Conservation (phyloP, 2,888 invertebrate genomes). For the Salpingus planirostris region DNA sequence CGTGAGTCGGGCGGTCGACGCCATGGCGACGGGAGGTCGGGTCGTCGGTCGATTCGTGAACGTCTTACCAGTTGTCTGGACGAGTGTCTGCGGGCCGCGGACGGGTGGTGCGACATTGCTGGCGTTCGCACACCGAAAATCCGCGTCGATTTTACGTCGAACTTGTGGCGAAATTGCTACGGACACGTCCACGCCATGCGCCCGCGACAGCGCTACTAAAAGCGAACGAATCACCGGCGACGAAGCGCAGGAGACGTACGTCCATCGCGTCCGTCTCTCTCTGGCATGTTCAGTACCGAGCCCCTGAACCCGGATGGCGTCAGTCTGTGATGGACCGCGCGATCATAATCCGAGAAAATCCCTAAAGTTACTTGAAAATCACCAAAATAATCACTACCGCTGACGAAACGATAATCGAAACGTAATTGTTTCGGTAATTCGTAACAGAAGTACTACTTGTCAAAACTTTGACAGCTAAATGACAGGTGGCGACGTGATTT, state of each 20-base stretch:
- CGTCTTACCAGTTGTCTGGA: slow-evolving; percentile 53
- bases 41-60: slow-evolving; percentile 19
- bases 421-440: too few relatives aligned
- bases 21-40: slow-evolving; percentile 46
- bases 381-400: too few relatives aligned
- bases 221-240: slow-evolving; percentile 17
- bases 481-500: too few relatives aligned
- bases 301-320: too few relatives aligned
- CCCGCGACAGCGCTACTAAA: slow-evolving; percentile 38
- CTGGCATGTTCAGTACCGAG: too few relatives aligned
- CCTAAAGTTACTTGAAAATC: not conserved
- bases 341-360: not conserved
- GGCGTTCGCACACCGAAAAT: slow-evolving; percentile 15
- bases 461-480: too few relatives aligned
- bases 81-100: slow-evolving; percentile 50
- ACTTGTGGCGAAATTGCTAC: slow-evolving; percentile 18
- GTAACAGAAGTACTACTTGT: too few relatives aligned
- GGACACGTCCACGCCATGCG: slow-evolving; percentile 29
- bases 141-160: slow-evolving; percentile 43
- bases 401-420: too few relatives aligned
- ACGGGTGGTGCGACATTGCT: slow-evolving; percentile 37
- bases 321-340: too few relatives aligned
- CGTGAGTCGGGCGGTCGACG: slow-evolving; percentile 56
- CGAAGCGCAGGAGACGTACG: too few relatives aligned
- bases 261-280: too few relatives aligned